phyloP scores from a whole-genome alignment of 2,797 vertebrate genomes.

The Cynopterus sphinx region DNA sequence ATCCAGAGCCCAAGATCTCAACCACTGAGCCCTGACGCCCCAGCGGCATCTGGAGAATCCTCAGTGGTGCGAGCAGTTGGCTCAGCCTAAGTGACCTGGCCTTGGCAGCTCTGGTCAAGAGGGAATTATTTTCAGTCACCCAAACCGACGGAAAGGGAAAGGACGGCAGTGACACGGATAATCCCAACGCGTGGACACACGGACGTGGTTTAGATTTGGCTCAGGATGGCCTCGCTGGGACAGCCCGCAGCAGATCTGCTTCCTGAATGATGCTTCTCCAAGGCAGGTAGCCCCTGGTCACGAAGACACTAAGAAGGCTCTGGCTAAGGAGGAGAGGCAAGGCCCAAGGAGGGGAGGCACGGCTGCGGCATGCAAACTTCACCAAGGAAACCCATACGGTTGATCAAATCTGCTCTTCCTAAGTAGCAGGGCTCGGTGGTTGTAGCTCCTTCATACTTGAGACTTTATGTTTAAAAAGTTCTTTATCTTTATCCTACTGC shows the following conservation, averaged over 20 bases:
- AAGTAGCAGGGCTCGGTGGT: not conserved
- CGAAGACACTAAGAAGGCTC: not conserved
- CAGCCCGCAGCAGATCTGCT: not conserved
- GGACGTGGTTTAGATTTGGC: not conserved
- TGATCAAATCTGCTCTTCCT: slow-evolving; percentile 52
- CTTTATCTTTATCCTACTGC: slow-evolving; percentile 44
- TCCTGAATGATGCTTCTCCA: not conserved
- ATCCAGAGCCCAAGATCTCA: not conserved
- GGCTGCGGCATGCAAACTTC: not conserved
- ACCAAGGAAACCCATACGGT: not conserved
- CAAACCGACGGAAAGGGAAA: not conserved
- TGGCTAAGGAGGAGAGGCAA: not conserved
- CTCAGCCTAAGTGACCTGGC: not conserved
- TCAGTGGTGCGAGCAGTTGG: not conserved
- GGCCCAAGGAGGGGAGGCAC: not conserved
- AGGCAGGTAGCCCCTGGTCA: not conserved
- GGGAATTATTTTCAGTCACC: not conserved
- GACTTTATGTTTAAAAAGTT: not conserved
- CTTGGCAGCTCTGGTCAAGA: not conserved
- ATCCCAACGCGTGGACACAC: fast-evolving
- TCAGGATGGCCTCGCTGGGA: not conserved
- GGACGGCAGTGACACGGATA: not conserved
- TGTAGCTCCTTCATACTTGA: not conserved
- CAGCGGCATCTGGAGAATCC: not conserved
- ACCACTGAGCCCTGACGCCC: not conserved